Evolutionary conservation across 2,113 vertebrate genomes (phyloP).

Genomic region (Jacana jacana): DNA sequence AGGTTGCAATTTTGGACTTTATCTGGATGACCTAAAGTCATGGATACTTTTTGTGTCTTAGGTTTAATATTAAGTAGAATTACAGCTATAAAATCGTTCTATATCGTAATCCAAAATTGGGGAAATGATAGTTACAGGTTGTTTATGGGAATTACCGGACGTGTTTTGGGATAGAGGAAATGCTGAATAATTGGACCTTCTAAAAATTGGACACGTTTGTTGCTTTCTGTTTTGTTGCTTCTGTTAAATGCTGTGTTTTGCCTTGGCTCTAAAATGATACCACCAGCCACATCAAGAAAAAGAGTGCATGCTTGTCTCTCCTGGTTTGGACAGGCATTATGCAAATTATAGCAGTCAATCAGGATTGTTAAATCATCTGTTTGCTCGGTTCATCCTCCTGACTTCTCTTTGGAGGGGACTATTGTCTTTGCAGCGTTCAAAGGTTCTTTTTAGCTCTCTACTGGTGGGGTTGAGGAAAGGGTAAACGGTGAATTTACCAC

Average conservation of each 20-base stretch:
- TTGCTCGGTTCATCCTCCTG: background rate
- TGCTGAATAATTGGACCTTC: accelerated
- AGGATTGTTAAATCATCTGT: background rate
- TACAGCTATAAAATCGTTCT: background rate
- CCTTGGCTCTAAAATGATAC: background rate
- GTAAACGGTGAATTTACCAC: background rate
- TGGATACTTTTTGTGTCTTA: background rate
- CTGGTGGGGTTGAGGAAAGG: background rate
- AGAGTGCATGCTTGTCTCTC: background rate
- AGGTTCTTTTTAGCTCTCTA: background rate
- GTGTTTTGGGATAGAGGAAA: background rate
- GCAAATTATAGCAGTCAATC: background rate
- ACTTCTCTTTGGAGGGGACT: background rate
- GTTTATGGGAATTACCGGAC: background rate
- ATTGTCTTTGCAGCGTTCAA: background rate
- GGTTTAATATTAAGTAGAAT: background rate
- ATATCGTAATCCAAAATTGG: background rate
- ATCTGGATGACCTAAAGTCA: background rate
- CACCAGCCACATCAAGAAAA: background rate
- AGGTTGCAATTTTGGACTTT: background rate
- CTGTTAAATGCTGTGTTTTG: background rate
- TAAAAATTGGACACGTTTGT: background rate
- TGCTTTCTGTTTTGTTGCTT: background rate
- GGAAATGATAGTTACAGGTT: background rate
- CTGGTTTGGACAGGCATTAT: background rate